These are phyloP conservation scores for Brachylomia viminalis DNA, from an alignment of 2,888 invertebrate species.

Conservation along the genomic window DNA sequence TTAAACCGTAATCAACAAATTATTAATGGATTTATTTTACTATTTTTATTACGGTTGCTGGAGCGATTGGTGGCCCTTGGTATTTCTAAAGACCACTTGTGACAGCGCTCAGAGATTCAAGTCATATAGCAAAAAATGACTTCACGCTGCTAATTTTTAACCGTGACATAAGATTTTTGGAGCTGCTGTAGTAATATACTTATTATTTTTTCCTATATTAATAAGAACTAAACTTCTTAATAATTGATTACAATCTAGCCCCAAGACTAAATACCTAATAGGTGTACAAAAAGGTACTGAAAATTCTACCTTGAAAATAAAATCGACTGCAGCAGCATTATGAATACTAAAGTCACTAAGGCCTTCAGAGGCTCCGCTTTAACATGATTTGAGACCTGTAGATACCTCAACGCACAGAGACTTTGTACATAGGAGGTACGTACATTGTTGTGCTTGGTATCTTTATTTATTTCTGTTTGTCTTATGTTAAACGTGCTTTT, in stretches of 20 bases:
- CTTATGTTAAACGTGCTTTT: constrained; percentile 2
- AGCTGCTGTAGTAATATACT: not conserved
- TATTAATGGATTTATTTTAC: not conserved
- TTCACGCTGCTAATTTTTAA: not conserved
- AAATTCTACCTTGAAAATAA: not conserved
- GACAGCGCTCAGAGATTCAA: not conserved
- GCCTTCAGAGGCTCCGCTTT: not conserved
- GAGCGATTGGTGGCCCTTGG: not conserved
- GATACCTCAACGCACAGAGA: not conserved
- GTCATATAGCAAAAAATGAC: not conserved
- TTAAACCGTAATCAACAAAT: not conserved
- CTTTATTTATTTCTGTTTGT: not conserved
- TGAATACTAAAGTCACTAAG: not conserved
- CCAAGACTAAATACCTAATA: no score
- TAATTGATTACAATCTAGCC: no score
- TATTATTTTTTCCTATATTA: no score
- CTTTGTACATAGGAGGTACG: not conserved
- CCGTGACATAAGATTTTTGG: not conserved
- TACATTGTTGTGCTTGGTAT: not conserved
- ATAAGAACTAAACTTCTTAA: no score
- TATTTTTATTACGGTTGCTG: not conserved
- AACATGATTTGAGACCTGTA: not conserved
- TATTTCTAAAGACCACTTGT: not conserved
- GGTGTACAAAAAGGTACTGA: not conserved
- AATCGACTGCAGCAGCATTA: not conserved